Evolutionary conservation across 2,888 invertebrate species (phyloP).

Genomic region (Nemotelus pantherinus): DNA sequence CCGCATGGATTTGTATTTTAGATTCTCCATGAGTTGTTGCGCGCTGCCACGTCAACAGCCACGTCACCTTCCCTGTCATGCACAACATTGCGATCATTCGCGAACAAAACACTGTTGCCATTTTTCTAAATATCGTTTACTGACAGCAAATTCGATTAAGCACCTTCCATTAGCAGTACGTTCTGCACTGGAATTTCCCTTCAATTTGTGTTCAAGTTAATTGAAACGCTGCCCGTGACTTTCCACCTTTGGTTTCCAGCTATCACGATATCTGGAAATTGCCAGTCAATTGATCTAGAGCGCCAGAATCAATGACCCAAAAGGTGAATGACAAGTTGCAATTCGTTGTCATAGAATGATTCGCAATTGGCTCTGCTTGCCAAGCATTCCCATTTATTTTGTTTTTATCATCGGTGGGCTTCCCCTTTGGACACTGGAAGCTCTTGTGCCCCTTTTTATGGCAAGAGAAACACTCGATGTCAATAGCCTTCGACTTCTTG

Average conservation of each 20-base stretch:
- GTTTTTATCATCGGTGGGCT: no score
- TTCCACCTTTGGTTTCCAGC: background rate
- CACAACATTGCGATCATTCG: background rate
- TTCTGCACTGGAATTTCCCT: background rate
- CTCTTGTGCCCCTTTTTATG: no score
- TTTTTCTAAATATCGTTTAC: conserved; percentile 48
- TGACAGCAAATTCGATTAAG: conserved; percentile 50
- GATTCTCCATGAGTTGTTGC: no score
- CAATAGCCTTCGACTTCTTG: background rate
- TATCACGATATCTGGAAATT: background rate
- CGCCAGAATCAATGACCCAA: no score
- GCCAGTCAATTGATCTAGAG: no score
- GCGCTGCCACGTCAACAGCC: background rate
- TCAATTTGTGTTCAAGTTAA: background rate
- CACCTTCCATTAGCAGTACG: no score
- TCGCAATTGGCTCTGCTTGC: no score
- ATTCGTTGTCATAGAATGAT: no score
- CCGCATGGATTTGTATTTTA: no score
- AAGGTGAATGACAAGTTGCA: no score
- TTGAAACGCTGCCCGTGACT: background rate
- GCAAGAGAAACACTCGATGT: background rate
- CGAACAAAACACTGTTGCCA: conserved; percentile 31
- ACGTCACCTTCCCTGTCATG: background rate
- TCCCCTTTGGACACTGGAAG: no score
- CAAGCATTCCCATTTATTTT: no score